Evolutionary conservation across 1,140 invertebrate genomes (phyloP).

Genomic region (Zaprionus tsacasi): DNA sequence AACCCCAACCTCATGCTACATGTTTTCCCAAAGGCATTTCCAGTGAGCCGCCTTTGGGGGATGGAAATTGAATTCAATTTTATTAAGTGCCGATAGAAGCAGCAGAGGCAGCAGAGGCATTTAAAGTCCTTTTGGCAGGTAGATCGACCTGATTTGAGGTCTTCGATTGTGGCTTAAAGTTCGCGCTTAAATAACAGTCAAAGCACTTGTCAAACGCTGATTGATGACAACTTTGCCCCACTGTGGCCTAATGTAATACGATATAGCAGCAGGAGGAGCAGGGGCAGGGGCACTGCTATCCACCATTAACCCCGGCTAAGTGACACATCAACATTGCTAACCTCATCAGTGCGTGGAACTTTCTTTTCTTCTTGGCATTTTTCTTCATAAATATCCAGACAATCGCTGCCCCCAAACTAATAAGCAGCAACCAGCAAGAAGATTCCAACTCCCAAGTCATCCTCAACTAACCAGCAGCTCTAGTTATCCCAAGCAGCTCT

Average conservation of each 20-base stretch:
- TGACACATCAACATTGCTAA: constrained; percentile 69
- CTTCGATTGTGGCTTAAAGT: constrained; percentile 40
- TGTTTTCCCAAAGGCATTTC: constrained; percentile 64
- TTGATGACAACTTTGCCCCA: constrained; percentile 54
- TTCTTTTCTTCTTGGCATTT: constrained; percentile 47
- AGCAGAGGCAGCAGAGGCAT: constrained; percentile 33
- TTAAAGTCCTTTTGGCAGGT: constrained; percentile 54
- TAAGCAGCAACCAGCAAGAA: constrained; percentile 67
- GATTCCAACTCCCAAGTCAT: constrained; percentile 16
- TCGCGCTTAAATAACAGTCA: constrained; percentile 56
- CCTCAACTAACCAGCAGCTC: constrained; percentile 13
- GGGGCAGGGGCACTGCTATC: background rate
- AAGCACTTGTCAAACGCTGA: constrained; percentile 65
- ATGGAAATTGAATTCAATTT: constrained; percentile 82
- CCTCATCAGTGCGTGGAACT: constrained; percentile 30
- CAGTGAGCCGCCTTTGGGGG: constrained; percentile 13
- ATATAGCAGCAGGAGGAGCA: constrained; percentile 6
- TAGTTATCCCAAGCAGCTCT: constrained; percentile 16
- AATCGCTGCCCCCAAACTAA: constrained; percentile 65
- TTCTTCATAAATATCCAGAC: constrained; percentile 76
- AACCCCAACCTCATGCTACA: constrained; percentile 11
- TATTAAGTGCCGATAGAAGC: constrained; percentile 77
- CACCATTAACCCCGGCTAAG: constrained; percentile 65
- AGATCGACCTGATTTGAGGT: constrained; percentile 51
- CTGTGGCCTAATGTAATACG: constrained; percentile 32